Conservation (phyloP, 2,113 vertebrate genomes). For the Philantomba maxwellii region DNA sequence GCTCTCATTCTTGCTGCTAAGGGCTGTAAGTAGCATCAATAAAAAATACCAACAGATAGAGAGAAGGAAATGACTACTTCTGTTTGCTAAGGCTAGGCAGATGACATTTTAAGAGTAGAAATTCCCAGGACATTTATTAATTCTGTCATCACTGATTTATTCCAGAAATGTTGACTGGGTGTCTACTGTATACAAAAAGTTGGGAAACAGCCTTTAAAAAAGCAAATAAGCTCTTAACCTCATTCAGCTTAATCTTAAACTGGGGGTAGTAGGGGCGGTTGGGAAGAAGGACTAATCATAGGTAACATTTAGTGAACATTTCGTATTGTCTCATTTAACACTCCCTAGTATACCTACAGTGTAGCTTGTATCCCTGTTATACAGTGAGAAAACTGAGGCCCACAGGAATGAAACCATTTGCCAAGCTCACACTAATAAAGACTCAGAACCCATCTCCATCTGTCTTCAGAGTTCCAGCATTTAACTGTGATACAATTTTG, state of each 20-base stretch:
- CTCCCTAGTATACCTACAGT: not conserved
- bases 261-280: not conserved
- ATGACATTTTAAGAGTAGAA: not conserved
- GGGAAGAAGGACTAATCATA: not conserved
- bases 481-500: not conserved
- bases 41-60: not conserved
- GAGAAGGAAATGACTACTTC: not conserved
- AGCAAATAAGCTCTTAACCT: not conserved
- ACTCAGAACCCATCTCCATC: not conserved
- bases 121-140: not conserved
- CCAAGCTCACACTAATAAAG: not conserved
- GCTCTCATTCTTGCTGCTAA: not conserved
- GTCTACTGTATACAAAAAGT: not conserved
- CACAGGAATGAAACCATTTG: not conserved
- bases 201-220: not conserved
- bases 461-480: not conserved
- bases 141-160: not conserved
- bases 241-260: not conserved
- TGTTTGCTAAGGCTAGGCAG: constrained; percentile 4
- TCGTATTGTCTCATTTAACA: not conserved
- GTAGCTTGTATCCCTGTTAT: not conserved
- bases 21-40: not conserved
- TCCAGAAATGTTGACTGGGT: not conserved
- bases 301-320: not conserved
- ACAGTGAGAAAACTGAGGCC: not conserved